Evolutionary conservation across 2,113 vertebrate genomes (phyloP).

Genomic region (Cebus imitator): DNA sequence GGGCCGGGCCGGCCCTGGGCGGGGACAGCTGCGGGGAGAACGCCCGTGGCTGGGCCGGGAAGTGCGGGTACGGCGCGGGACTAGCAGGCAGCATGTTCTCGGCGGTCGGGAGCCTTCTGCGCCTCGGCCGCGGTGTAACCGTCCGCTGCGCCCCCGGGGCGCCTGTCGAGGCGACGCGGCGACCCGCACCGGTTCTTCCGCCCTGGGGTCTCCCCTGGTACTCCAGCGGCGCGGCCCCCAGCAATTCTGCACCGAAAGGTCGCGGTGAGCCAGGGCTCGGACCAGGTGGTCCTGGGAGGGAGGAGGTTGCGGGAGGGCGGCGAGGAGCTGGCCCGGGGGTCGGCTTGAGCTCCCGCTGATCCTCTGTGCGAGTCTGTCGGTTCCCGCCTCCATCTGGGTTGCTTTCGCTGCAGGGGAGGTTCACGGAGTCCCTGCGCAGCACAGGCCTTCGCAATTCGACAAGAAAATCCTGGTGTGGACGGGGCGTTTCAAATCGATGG

Average conservation of each 20-base stretch:
- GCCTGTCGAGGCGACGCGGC: neutral
- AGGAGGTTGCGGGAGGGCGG: neutral
- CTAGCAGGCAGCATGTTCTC: conserved; percentile 43
- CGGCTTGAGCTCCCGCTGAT: neutral
- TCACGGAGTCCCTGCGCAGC: conserved; percentile 78
- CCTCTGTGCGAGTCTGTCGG: neutral
- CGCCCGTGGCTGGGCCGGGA: neutral
- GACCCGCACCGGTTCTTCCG: accelerated
- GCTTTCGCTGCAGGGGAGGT: conserved; percentile 54
- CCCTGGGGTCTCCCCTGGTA: neutral
- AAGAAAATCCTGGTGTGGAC: conserved; percentile 87
- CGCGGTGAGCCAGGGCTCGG: neutral
- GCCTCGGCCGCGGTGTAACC: neutral
- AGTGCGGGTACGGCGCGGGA: neutral
- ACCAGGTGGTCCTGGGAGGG: neutral
- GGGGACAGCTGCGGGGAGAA: too few relatives aligned
- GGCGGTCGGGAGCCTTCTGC: neutral
- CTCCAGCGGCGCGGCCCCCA: neutral
- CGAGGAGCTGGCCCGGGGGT: neutral
- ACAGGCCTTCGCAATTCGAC: conserved; percentile 84
- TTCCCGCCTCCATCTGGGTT: neutral
- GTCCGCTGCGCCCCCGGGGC: neutral
- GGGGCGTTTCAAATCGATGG: conserved; percentile 84
- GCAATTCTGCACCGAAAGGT: neutral
- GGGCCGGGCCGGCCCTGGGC: accelerated